Evolutionary conservation across 2,113 vertebrate genomes (phyloP).

Genomic region (Emydura subglobosa): DNA sequence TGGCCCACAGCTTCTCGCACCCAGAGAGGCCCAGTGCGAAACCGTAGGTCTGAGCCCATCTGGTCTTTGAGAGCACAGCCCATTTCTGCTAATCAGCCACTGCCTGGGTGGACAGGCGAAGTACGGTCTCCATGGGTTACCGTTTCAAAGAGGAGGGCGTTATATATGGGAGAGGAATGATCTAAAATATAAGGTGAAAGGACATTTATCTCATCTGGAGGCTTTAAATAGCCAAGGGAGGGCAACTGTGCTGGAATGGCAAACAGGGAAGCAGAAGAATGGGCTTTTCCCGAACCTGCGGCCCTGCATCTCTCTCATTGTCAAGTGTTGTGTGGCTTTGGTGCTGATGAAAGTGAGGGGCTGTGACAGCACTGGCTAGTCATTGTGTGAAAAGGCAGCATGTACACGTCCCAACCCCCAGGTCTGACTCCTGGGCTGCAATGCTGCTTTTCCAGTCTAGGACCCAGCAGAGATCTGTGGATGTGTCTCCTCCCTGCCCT

Average conservation of each 20-base stretch:
- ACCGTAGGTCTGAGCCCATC: not conserved
- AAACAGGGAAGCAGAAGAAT: not conserved
- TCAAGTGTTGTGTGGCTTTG: not conserved
- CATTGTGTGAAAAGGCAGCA: not conserved
- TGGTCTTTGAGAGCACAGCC: not conserved
- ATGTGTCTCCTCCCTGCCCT: rapidly evolving
- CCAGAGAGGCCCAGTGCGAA: not conserved
- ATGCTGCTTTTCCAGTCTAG: not conserved
- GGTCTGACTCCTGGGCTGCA: not conserved
- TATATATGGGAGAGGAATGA: not conserved
- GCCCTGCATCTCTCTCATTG: not conserved
- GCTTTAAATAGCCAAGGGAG: not conserved
- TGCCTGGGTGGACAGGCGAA: not conserved
- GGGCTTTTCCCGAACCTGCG: not conserved
- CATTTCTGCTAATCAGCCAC: not conserved
- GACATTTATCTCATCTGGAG: not conserved
- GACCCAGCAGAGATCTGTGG: not conserved
- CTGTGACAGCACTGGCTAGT: not conserved
- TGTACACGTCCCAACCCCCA: not conserved
- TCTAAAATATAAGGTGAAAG: not conserved
- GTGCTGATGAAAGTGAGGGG: not conserved
- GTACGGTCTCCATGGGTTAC: not conserved
- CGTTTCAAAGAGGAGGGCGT: too few species aligned
- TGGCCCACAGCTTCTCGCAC: not conserved
- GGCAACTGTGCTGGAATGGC: not conserved